phyloP scores from a whole-genome alignment of 2,113 vertebrate species.

The Sialia sialis region DNA sequence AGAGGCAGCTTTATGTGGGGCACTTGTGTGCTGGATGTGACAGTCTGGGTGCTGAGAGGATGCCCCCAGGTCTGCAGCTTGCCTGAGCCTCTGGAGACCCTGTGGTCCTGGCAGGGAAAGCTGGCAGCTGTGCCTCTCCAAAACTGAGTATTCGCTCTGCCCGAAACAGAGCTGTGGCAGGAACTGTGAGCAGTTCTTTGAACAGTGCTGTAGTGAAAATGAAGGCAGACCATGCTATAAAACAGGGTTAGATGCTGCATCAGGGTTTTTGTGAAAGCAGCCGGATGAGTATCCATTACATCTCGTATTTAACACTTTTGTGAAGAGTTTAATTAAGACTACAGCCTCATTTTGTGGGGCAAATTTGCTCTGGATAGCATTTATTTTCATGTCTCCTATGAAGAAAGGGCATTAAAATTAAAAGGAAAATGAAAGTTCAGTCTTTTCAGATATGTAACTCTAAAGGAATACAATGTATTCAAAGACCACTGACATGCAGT shows the following conservation, averaged over 20 bases:
- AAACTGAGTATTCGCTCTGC: not conserved
- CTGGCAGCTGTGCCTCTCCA: not conserved
- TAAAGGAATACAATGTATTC: not conserved
- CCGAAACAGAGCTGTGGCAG: not conserved
- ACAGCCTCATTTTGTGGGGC: not conserved
- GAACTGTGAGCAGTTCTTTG: not conserved
- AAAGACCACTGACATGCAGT: not conserved
- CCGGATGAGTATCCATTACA: not conserved
- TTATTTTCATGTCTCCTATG: not conserved
- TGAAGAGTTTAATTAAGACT: not conserved
- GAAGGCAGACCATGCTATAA: not conserved
- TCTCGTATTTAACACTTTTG: not conserved
- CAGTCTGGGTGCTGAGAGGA: rapidly evolving
- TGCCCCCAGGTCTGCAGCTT: not conserved
- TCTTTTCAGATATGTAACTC: not conserved
- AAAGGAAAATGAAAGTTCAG: not conserved
- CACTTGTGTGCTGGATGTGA: rapidly evolving
- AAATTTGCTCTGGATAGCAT: not conserved
- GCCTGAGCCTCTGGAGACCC: rapidly evolving
- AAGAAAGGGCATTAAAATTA: not conserved
- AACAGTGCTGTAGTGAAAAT: not conserved
- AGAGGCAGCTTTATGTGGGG: rapidly evolving
- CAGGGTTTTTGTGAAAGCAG: not conserved
- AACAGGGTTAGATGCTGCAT: not conserved
- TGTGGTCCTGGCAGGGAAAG: rapidly evolving